These are phyloP conservation scores for Macrocentrus cingulum DNA, from an alignment of 1,140 invertebrate species.

Conservation along the genomic window DNA sequence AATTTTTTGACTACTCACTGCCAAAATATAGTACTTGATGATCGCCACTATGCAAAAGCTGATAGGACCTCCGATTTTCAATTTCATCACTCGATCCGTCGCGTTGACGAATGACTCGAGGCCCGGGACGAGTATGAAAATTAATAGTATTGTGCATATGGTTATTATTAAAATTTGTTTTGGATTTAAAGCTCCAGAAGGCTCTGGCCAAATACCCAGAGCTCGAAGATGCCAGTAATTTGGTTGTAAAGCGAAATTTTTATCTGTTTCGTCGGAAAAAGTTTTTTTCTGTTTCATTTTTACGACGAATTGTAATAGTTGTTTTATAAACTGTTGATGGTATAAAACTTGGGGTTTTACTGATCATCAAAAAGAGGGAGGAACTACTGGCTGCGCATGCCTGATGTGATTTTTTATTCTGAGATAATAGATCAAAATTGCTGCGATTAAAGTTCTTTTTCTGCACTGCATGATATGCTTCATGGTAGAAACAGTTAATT, in stretches of 20 bases:
- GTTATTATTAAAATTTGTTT: conserved; percentile 1
- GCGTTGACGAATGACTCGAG: not conserved
- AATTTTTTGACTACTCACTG: conserved; percentile 21
- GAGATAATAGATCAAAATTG: not conserved
- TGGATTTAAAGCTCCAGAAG: not conserved
- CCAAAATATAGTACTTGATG: conserved; percentile 29
- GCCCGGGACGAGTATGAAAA: conserved; percentile 4
- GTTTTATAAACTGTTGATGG: not conserved
- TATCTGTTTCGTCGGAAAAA: not conserved
- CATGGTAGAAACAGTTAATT: not conserved
- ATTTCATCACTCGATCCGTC: not conserved
- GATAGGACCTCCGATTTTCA: not conserved
- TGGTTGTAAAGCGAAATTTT: not conserved
- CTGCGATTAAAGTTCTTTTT: not conserved
- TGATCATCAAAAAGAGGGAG: not conserved
- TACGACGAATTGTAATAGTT: not conserved
- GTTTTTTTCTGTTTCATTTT: not conserved
- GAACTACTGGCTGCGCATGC: not conserved
- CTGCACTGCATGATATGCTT: not conserved
- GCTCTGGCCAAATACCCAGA: not conserved
- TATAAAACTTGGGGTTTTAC: not conserved
- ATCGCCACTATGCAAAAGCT: conserved; percentile 28
- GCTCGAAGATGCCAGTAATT: not conserved
- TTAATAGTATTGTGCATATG: conserved; percentile 1
- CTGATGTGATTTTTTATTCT: not conserved